phyloP scores from a whole-genome alignment of 2,888 invertebrate species.

The Folsomia candida region DNA sequence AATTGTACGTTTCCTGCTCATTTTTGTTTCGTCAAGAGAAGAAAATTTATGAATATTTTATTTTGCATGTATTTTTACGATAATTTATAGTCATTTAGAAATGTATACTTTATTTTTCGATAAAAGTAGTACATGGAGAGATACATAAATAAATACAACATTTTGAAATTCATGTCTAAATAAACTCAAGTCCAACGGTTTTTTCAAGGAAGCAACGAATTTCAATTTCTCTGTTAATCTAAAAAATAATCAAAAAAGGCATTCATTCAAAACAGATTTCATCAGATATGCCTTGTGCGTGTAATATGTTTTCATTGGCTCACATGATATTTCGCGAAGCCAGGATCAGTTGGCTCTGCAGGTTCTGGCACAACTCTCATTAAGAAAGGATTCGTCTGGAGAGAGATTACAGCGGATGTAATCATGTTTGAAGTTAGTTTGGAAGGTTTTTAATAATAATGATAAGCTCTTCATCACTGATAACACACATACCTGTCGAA shows the following conservation, averaged over 20 bases:
- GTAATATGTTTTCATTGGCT: slow-evolving; percentile 3
- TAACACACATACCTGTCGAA: slow-evolving; percentile 58
- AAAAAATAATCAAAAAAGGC: slow-evolving; percentile 6
- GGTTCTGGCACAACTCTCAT: slow-evolving; percentile 33
- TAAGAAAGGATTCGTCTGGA: slow-evolving; percentile 36
- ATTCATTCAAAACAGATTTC: neutral
- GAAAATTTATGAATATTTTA: too few relatives aligned
- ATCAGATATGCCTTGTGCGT: neutral
- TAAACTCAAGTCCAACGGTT: slow-evolving; percentile 21
- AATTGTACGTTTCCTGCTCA: too few relatives aligned
- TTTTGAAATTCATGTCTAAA: too few relatives aligned
- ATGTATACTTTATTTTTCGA: too few relatives aligned
- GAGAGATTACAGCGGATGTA: neutral
- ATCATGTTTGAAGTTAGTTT: slow-evolving; percentile 11
- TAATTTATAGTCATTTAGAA: too few relatives aligned
- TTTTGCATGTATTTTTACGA: too few relatives aligned
- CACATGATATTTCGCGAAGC: slow-evolving; percentile 38
- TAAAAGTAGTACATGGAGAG: too few relatives aligned
- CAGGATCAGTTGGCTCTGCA: slow-evolving; percentile 21
- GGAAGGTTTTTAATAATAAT: neutral
- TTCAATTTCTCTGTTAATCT: slow-evolving; percentile 39
- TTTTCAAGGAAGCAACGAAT: slow-evolving; percentile 34
- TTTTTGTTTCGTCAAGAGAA: too few relatives aligned
- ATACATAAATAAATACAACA: too few relatives aligned
- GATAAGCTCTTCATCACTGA: neutral